Base-by-base conservation (phyloP, 1,140 invertebrate species). In the Bombus soroeensis region DNA sequence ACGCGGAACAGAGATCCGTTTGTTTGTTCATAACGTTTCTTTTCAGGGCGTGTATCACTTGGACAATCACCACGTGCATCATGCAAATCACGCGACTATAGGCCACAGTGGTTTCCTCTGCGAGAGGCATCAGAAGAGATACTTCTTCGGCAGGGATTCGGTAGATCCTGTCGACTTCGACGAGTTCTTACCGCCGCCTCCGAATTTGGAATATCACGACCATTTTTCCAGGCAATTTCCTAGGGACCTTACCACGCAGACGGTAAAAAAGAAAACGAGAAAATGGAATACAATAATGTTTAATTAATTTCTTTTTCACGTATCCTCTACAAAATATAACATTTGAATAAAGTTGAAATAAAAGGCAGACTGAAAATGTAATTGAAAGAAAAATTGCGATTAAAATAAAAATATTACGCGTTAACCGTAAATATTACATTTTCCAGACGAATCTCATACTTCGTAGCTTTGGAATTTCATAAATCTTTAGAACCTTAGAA, bases 231-330 rank as follows among this genome's bases (percentile, higher is more conserved):
- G 93, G 90, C 91, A 93, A 84, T 95, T 96, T 37, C 93, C 87
- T 0, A 86, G 95, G 34, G 95, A 96, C 87, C 90, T 95, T 37
- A 96, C 96, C 39, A 95, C 95, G 78, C 95, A 96, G 89, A 96
- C 96, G 94, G 94, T 95, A 89, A 87, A 37, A 28, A 10, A 12
- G 8, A 59, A 59, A 12, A 59, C 25, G 10, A 59, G 57, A 59
- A 59, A 59, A 59, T 59, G 25, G 25, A 62, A 62, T 62, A 62
- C 3, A n/a, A 62, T 18, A 18, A 66, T 32, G 5, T 25, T 74
- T 34, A 8, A 37, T 68, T 22, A 15, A n/a, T 15, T 32, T 32
- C 62, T 32, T 15, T 66, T 13, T 66, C 13, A 1, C 13, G 13
- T 64, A 32, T 15, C n/a, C 13, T 9, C 12, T 13, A 0, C 18